phyloP scores from a whole-genome alignment of 2,888 invertebrate species.

The Volucella inflata region DNA sequence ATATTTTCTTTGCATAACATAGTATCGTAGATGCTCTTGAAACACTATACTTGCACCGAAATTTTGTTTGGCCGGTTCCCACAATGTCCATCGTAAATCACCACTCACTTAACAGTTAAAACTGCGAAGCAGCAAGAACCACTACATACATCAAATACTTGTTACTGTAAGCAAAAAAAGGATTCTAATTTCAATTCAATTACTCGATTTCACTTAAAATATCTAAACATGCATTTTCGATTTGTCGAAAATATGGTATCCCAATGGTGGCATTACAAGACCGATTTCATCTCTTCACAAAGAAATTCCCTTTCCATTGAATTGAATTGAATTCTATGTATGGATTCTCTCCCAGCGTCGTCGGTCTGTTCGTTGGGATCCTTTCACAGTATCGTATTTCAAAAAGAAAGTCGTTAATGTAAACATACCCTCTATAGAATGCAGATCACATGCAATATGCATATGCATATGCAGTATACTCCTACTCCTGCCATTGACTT shows the following conservation, averaged over 20 bases:
- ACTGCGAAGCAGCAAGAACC: background rate
- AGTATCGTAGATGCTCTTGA: background rate
- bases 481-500: constrained; percentile 10
- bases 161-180: constrained; percentile 7
- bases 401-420: constrained; percentile 63
- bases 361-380: constrained; percentile 16
- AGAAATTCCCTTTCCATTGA: constrained; percentile 3
- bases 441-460: background rate
- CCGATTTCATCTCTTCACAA: background rate
- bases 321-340: background rate
- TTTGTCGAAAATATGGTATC: background rate
- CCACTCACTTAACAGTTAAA: background rate
- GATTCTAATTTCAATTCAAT: constrained; percentile 37
- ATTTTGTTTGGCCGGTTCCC: background rate
- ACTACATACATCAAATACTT: background rate
- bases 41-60: background rate
- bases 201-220: constrained; percentile 48
- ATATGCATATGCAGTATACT: no score
- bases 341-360: background rate
- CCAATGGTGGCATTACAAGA: background rate
- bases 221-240: constrained; percentile 15
- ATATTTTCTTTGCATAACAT: no score
- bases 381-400: constrained; percentile 62
- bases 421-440: constrained; percentile 42
- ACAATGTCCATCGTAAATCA: background rate